These are phyloP conservation scores for Aselliscus stoliczkanus DNA, from an alignment of 2,797 vertebrate genomes.

Conservation along the genomic window DNA sequence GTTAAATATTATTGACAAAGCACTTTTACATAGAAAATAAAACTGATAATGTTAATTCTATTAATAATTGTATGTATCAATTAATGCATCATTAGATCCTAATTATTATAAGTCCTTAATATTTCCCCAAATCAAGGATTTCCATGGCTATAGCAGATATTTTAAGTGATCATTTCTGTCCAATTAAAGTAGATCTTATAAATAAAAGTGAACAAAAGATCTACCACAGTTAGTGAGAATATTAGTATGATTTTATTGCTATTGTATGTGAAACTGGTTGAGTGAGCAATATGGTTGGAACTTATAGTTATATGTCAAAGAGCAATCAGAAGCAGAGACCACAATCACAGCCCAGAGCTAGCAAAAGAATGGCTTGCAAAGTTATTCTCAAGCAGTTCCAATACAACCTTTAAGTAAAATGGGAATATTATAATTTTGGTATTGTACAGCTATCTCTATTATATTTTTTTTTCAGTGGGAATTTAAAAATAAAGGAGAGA, in stretches of 20 bases:
- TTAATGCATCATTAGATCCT: too few relatives aligned
- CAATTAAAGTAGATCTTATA: background rate
- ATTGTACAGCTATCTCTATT: background rate
- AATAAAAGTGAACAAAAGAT: background rate
- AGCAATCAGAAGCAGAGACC: background rate
- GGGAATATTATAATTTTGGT: background rate
- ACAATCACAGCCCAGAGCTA: background rate
- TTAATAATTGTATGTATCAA: too few relatives aligned
- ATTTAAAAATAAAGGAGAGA: background rate
- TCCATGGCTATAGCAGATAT: background rate
- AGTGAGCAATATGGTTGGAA: background rate
- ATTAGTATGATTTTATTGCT: background rate
- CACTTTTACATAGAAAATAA: background rate
- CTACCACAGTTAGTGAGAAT: background rate
- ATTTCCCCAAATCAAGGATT: background rate
- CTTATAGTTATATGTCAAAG: background rate
- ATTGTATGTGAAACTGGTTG: background rate
- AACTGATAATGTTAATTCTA: too few relatives aligned
- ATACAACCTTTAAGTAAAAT: background rate
- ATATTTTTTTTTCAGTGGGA: background rate
- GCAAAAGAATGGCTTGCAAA: background rate
- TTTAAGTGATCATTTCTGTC: background rate
- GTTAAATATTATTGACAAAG: background rate
- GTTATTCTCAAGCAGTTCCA: background rate
- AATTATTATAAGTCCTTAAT: background rate